phyloP scores from a whole-genome alignment of 2,888 invertebrate species.

The Brachyptera risi region DNA sequence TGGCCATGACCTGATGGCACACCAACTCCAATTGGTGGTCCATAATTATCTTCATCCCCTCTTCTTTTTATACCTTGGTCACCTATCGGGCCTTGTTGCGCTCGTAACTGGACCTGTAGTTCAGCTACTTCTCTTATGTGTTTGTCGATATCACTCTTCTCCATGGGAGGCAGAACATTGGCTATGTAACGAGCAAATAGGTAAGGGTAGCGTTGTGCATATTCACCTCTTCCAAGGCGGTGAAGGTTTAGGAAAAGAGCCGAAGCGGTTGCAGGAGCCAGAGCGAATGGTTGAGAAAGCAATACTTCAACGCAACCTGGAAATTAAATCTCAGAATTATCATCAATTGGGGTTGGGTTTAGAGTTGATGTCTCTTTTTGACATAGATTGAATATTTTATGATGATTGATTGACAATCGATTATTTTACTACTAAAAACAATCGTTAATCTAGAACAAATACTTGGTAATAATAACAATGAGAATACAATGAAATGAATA shows the following conservation, averaged over 20 bases:
- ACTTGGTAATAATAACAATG: too few species aligned
- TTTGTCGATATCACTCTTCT: slow-evolving; percentile 27
- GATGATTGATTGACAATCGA: too few species aligned
- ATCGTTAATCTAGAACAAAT: too few species aligned
- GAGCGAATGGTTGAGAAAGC: slow-evolving; percentile 26
- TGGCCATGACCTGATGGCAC: too few species aligned
- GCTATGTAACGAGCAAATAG: slow-evolving; percentile 32
- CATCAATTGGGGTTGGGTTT: too few species aligned
- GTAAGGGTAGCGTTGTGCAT: slow-evolving; percentile 28
- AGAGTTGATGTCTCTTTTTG: too few species aligned
- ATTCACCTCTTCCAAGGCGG: slow-evolving; percentile 26
- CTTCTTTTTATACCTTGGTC: slow-evolving; percentile 25
- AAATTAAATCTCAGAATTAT: too few species aligned
- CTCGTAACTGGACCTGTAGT: slow-evolving; percentile 24
- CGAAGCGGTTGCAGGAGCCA: slow-evolving; percentile 26
- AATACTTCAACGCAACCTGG: slow-evolving; percentile 28
- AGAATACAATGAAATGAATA: too few species aligned
- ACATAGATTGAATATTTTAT: too few species aligned
- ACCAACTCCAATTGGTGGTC: too few species aligned
- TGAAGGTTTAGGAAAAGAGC: slow-evolving; percentile 29
- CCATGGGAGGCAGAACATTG: slow-evolving; percentile 31
- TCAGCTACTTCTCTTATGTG: slow-evolving; percentile 29
- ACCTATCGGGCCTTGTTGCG: neutral
- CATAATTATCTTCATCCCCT: slow-evolving; percentile 31
- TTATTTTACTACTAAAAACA: too few species aligned